A percentile compares a stretch with the other conserved stretches of the same genome.
phyloP scores from a whole-genome alignment of 2,888 invertebrate genomes.

The Protophormia terraenovae region DNA sequence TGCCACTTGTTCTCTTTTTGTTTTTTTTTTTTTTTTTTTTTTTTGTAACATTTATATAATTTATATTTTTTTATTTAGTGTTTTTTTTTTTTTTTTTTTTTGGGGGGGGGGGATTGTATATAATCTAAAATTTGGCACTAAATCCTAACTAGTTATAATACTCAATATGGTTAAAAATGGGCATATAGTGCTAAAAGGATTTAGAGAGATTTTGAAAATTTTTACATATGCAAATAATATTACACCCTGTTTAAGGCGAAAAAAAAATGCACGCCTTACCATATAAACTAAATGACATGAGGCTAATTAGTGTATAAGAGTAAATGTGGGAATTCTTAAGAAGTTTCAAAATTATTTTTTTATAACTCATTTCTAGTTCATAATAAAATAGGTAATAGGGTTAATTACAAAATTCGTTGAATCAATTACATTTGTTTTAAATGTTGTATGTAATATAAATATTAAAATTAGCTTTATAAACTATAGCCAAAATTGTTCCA shows the following conservation, averaged over 20 bases:
- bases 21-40: background rate
- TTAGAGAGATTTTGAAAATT: background rate
- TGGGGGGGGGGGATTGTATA: slow-evolving; percentile 55
- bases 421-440: too few species aligned
- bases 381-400: too few species aligned
- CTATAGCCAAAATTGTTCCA: too few species aligned
- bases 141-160: slow-evolving; percentile 62
- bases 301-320: too few species aligned
- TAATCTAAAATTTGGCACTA: slow-evolving; percentile 66
- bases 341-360: too few species aligned
- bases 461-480: too few species aligned
- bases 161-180: slow-evolving; percentile 1
- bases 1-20: slow-evolving; percentile 48
- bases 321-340: too few species aligned
- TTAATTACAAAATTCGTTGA: too few species aligned
- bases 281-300: too few species aligned
- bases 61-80: slow-evolving; percentile 57
- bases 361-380: too few species aligned
- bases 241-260: background rate
- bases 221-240: background rate
- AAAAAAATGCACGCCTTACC: too few species aligned
- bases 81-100: slow-evolving; percentile 42
- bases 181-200: background rate
- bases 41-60: slow-evolving; percentile 60
- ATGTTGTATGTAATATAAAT: too few species aligned